These are phyloP conservation scores for Mercenaria mercenaria DNA, from an alignment of 1,140 invertebrate species.

Conservation along the genomic window DNA sequence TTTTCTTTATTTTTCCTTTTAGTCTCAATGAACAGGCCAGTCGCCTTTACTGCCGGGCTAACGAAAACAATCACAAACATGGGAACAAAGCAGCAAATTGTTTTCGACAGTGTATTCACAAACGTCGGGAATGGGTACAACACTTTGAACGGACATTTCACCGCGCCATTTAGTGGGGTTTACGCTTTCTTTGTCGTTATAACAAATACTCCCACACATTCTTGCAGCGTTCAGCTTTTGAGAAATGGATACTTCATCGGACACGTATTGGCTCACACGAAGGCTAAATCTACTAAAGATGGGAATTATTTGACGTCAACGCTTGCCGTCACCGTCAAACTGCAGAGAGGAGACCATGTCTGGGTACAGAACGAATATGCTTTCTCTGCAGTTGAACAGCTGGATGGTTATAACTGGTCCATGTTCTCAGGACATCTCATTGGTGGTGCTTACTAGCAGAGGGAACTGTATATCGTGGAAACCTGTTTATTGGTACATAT, in stretches of 20 bases:
- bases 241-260: conserved; percentile 1
- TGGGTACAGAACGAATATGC: conserved; percentile 42
- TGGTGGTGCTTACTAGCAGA: too few species aligned
- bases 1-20: too few species aligned
- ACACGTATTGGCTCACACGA: neutral
- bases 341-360: conserved; percentile 20
- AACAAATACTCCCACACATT: neutral
- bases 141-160: neutral
- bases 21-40: neutral
- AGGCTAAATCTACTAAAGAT: neutral
- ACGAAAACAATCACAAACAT: neutral
- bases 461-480: too few species aligned
- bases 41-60: conserved; percentile 15
- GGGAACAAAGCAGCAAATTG: neutral
- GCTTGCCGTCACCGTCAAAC: neutral
- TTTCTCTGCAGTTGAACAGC: neutral
- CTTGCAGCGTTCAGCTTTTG: neutral
- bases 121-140: conserved; percentile 42
- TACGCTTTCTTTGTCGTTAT: conserved; percentile 15
- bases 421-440: conserved; percentile 32
- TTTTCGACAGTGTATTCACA: conserved; percentile 32
- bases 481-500: too few species aligned
- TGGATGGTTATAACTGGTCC: conserved; percentile 17
- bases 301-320: neutral
- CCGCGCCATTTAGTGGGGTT: neutral